Base-by-base conservation (phyloP, 1,140 invertebrate genomes). In the Pseudobourletiella spinata region DNA sequence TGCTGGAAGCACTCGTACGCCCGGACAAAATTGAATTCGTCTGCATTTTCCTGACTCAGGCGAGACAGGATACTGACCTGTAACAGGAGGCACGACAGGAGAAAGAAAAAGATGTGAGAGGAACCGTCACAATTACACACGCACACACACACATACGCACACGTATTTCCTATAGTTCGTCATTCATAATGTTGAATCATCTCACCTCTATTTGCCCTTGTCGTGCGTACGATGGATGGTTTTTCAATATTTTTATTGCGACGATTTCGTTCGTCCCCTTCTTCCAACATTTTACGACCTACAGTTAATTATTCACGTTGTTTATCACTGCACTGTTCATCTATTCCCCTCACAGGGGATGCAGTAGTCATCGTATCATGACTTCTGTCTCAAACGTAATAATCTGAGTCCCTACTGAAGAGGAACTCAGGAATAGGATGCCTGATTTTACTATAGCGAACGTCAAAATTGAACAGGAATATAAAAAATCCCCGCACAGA, bases 241-340 rank as follows among this genome's bases (percentile, higher is more conserved):
- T 99, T 79, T 99, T 99, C 28, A 99, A 80, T 74, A 99, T 99
- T 82, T 99, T 99, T 74, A 99, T 99, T 72, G 96, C 96, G 65
- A 99, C 95, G 73, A 99, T 98, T 79, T 99, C 95, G 76, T 96
- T 99, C 61, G 96, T 99, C 74, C 96, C 96, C 76, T 98, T 98
- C 77, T 99, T 99, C 96, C 96, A 99, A 77, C 96, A 99, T 81
- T 99, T 99, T 70, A 98, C 95, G 70, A 99, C 95, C 83, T 84
- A 72, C 71, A 64, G 22, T 59, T 55, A 56, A 64, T 67, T 66
- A 22, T 26, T 14, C n/a, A n/a, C n/a, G n/a, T n/a, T n/a, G n/a
- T n/a, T n/a, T n/a, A n/a, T n/a, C n/a, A n/a, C n/a, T n/a, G n/a
- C n/a, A n/a, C n/a, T n/a, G n/a, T n/a, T n/a, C n/a, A n/a, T n/a